These are phyloP conservation scores for Meloidogyne chitwoodi DNA, from an alignment of 1,140 invertebrate genomes.

Conservation along the genomic window DNA sequence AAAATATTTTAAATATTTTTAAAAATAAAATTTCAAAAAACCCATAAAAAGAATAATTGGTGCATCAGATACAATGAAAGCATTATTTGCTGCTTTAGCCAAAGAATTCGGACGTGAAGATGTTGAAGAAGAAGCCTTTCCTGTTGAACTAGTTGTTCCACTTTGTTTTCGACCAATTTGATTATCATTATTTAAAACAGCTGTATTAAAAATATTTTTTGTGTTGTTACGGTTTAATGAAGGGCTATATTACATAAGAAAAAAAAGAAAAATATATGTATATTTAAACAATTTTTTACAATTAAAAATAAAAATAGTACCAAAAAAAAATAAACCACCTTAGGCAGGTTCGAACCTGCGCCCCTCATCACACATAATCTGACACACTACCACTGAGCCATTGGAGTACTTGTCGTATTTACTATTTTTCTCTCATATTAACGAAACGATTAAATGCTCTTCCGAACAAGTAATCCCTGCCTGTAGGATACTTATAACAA, in stretches of 20 bases:
- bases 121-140: neutral
- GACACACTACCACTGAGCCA: too few species aligned
- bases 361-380: too few species aligned
- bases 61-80: conserved; percentile 50
- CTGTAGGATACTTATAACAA: too few species aligned
- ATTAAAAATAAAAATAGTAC: too few species aligned
- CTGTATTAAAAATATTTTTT: neutral
- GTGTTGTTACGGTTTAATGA: neutral
- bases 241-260: neutral
- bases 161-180: neutral
- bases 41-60: conserved; percentile 59
- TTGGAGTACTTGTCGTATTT: too few species aligned
- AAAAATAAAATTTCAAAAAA: conserved; percentile 8
- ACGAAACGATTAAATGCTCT: too few species aligned
- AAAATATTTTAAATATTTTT: neutral
- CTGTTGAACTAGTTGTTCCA: neutral
- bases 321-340: too few species aligned
- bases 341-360: too few species aligned
- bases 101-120: conserved; percentile 27
- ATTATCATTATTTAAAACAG: neutral
- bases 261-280: too few species aligned
- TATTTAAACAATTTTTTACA: too few species aligned
- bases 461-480: too few species aligned
- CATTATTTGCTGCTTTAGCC: conserved; percentile 52
- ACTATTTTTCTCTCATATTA: too few species aligned